These are phyloP conservation scores for Aphaenogaster ashmeadi DNA, from an alignment of 1,140 invertebrate species.

Conservation along the genomic window DNA sequence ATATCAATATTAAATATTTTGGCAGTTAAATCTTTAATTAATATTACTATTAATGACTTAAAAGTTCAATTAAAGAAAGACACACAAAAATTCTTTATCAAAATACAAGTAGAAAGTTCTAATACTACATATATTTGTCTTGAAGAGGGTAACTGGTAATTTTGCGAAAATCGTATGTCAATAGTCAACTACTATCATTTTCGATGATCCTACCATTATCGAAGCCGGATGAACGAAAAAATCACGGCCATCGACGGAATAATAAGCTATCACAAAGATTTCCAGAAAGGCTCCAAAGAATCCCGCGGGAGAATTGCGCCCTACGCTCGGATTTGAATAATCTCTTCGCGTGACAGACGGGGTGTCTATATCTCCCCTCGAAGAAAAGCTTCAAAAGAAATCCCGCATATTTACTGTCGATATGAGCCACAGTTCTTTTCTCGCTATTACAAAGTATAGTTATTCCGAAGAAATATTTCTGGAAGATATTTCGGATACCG, in stretches of 20 bases:
- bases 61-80: background rate
- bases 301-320: slow-evolving; percentile 11
- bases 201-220: background rate
- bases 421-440: background rate
- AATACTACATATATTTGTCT: background rate
- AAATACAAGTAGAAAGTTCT: background rate
- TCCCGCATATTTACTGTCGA: slow-evolving; percentile 23
- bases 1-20: background rate
- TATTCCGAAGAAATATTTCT: slow-evolving; percentile 5
- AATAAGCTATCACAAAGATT: slow-evolving; percentile 42
- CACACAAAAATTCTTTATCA: background rate
- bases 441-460: background rate
- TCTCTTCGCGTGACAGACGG: background rate
- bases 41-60: background rate
- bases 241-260: background rate
- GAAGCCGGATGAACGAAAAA: background rate
- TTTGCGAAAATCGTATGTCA: background rate
- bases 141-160: background rate
- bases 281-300: slow-evolving; percentile 20
- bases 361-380: background rate
- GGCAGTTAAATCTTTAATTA: background rate
- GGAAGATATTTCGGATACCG: background rate
- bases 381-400: slow-evolving; percentile 2
- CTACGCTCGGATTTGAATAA: slow-evolving; percentile 54
- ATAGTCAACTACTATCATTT: background rate